phyloP scores from a whole-genome alignment of 2,888 invertebrate species.

The Thyatira batis region DNA sequence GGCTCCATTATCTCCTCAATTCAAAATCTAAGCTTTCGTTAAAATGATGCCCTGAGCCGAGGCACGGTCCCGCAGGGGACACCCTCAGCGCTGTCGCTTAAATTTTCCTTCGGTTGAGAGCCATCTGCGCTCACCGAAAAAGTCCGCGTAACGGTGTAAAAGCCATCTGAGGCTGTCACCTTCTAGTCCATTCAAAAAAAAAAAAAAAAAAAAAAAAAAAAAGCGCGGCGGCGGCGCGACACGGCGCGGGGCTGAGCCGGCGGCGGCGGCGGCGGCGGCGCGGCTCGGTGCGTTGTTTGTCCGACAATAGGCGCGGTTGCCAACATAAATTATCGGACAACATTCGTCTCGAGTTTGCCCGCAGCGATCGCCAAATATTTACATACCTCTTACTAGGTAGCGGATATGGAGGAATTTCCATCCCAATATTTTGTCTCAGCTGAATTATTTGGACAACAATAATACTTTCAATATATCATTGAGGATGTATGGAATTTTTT shows the following conservation, averaged over 20 bases:
- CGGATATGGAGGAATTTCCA: slow-evolving; percentile 28
- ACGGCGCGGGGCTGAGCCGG: slow-evolving; percentile 25
- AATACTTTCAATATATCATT: slow-evolving; percentile 19
- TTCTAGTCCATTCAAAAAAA: no score
- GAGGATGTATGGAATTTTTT: slow-evolving; percentile 21
- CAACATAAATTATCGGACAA: slow-evolving; percentile 71
- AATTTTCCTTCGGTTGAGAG: no score
- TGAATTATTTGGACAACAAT: slow-evolving; percentile 10
- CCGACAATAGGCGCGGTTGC: slow-evolving; percentile 63
- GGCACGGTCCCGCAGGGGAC: no score
- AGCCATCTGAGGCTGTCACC: no score
- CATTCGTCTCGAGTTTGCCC: slow-evolving; percentile 61
- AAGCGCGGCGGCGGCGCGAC: no score
- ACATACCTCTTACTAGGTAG: slow-evolving; percentile 39
- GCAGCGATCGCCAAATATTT: slow-evolving; percentile 62
- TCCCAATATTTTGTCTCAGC: slow-evolving; percentile 27
- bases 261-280: slow-evolving; percentile 31
- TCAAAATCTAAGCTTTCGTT: no score
- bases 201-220: no score
- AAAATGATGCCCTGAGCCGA: no score
- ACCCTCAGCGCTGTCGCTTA: no score
- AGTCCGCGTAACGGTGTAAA: no score
- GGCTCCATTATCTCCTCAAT: no score
- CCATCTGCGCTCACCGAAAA: no score
- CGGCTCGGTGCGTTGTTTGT: slow-evolving; percentile 63